A percentile compares a stretch with the other conserved stretches of the same genome.
phyloP scores from a whole-genome alignment of 2,888 invertebrate species.

The Halictus quadricinctus region DNA sequence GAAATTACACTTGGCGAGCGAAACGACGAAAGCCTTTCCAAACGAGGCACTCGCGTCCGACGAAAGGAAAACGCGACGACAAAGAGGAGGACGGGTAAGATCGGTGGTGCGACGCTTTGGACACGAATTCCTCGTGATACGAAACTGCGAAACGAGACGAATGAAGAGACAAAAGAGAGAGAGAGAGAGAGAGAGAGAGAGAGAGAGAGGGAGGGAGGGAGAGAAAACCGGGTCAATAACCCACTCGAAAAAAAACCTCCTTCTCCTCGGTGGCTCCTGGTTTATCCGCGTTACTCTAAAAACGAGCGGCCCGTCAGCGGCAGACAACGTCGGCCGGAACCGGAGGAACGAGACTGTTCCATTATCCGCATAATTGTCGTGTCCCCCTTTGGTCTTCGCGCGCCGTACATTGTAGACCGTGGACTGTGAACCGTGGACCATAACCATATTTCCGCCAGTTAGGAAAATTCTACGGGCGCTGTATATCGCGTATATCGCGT shows the following conservation, averaged over 20 bases:
- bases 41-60: background rate
- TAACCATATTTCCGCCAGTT: slow-evolving; percentile 2
- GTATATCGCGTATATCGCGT: background rate
- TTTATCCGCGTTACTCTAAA: slow-evolving; percentile 44
- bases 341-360: slow-evolving; percentile 39
- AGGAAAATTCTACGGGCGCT: slow-evolving; percentile 15
- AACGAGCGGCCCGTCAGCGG: slow-evolving; percentile 38
- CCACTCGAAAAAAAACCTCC: slow-evolving; percentile 34
- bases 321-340: slow-evolving; percentile 28
- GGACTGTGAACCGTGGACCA: background rate
- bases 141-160: slow-evolving; percentile 19
- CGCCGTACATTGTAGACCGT: background rate
- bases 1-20: background rate
- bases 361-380: slow-evolving; percentile 61
- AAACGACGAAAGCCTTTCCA: background rate
- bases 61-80: background rate
- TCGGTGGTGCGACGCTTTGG: background rate
- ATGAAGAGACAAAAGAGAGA: background rate
- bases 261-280: slow-evolving; percentile 4
- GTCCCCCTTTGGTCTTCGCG: slow-evolving; percentile 9
- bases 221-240: slow-evolving; percentile 37
- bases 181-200: background rate
- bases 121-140: slow-evolving; percentile 29
- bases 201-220: background rate
- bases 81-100: background rate